phyloP scores from a whole-genome alignment of 2,888 invertebrate genomes.

The Drosophila kanekoi region DNA sequence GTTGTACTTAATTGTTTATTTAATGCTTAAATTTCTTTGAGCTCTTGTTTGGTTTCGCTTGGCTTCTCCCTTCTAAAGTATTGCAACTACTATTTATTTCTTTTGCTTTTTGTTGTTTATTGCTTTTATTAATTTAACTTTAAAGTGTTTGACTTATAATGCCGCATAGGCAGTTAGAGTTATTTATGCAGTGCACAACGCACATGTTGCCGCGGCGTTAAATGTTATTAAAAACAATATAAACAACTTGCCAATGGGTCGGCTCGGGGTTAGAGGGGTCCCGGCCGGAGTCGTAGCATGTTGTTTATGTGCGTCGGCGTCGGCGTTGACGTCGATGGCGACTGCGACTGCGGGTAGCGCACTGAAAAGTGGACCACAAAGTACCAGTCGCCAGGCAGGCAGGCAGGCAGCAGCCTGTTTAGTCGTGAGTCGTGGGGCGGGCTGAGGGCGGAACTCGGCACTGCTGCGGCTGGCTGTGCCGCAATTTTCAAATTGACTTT shows the following conservation, averaged over 20 bases:
- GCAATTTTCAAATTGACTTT: constrained; percentile 81
- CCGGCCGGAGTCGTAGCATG: constrained; percentile 27
- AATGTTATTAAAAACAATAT: constrained; percentile 80
- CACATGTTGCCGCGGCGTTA: constrained; percentile 67
- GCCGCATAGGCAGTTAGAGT: constrained; percentile 53
- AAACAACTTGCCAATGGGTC: constrained; percentile 65
- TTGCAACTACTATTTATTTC: too few relatives aligned
- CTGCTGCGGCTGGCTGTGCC: constrained; percentile 45
- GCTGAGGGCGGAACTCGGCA: constrained; percentile 29
- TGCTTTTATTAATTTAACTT: constrained; percentile 27
- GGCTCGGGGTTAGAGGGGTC: not conserved
- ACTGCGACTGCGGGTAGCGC: constrained; percentile 11
- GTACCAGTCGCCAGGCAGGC: constrained; percentile 57
- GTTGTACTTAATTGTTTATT: too few relatives aligned
- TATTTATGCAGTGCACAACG: constrained; percentile 66
- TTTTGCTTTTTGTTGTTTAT: not conserved
- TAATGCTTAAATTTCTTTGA: too few relatives aligned
- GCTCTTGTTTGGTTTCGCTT: too few relatives aligned
- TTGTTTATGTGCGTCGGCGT: constrained; percentile 59
- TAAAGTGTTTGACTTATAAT: constrained; percentile 52
- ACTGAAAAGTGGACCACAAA: constrained; percentile 70
- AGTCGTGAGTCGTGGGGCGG: constrained; percentile 27
- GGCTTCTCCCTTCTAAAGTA: too few relatives aligned
- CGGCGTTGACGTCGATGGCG: constrained; percentile 3
- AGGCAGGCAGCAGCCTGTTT: constrained; percentile 34